A percentile compares a stretch with the other conserved stretches of the same genome.
Evolutionary conservation across 2,888 invertebrate genomes (phyloP).

Genomic region (Pachymerium ferrugineum): DNA sequence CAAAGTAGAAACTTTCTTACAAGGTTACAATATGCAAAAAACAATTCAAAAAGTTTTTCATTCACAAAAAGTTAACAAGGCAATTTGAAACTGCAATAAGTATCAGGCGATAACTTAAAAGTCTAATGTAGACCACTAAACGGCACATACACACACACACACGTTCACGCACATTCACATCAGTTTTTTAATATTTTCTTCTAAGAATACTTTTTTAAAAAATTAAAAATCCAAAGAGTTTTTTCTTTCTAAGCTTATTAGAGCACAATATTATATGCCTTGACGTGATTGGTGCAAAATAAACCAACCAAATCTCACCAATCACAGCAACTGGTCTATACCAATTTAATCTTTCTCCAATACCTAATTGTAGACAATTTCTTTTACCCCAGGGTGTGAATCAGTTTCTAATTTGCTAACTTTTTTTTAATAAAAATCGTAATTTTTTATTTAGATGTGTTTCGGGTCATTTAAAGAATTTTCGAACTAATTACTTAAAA

Average conservation of each 20-base stretch:
- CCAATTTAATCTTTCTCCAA: too few relatives aligned
- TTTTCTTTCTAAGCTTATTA: neutral
- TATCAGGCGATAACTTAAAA: constrained; percentile 13
- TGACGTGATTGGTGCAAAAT: constrained; percentile 13
- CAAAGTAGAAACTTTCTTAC: too few relatives aligned
- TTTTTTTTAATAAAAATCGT: too few relatives aligned
- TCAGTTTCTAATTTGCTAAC: too few relatives aligned
- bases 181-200: neutral
- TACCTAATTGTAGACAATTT: too few relatives aligned
- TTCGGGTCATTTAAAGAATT: too few relatives aligned
- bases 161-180: neutral
- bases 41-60: neutral
- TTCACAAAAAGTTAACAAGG: neutral
- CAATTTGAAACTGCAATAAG: constrained; percentile 3
- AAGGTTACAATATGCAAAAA: neutral
- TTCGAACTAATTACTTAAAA: too few relatives aligned
- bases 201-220: neutral
- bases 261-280: constrained; percentile 13
- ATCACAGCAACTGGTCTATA: constrained; percentile 6
- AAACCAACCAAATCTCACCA: constrained; percentile 1
- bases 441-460: too few relatives aligned
- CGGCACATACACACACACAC: constrained; percentile 16
- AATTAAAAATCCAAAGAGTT: neutral
- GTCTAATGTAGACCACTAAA: constrained; percentile 13
- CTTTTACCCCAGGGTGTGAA: too few relatives aligned